phyloP scores from a whole-genome alignment of 2,113 vertebrate species.

The Xiphorhynchus elegans region DNA sequence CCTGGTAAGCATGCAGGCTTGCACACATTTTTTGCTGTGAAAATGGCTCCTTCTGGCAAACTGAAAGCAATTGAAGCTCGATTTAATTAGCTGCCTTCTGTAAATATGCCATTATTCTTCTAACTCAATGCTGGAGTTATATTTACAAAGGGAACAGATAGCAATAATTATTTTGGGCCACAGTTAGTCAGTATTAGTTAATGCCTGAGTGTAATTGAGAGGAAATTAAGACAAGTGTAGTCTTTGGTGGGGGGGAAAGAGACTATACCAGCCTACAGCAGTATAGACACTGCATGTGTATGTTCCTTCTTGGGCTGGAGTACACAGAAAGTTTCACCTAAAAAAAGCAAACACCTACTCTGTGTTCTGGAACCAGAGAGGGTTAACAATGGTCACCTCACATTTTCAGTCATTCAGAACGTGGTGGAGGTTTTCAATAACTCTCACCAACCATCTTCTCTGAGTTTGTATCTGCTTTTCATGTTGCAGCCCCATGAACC shows the following conservation, averaged over 20 bases:
- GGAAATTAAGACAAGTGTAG: constrained; percentile 74
- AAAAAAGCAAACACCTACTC: not conserved
- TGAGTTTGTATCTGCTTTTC: not conserved
- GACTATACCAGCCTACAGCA: not conserved
- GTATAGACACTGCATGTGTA: constrained; percentile 1
- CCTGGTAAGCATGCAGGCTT: constrained; percentile 64
- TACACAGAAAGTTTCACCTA: not conserved
- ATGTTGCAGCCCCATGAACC: not conserved
- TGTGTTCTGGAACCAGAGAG: not conserved
- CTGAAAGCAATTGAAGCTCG: constrained; percentile 78
- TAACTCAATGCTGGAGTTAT: constrained; percentile 70
- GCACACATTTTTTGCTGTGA: constrained; percentile 72
- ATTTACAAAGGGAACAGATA: constrained; percentile 79
- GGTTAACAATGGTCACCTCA: not conserved
- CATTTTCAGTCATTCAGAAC: not conserved
- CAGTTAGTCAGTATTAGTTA: constrained; percentile 84
- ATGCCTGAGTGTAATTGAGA: constrained; percentile 74
- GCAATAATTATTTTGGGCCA: constrained; percentile 77
- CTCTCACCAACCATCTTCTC: not conserved
- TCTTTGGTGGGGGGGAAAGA: not conserved
- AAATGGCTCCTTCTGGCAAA: constrained; percentile 83
- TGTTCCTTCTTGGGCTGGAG: not conserved
- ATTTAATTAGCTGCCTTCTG: constrained; percentile 82
- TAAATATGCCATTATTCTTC: constrained; percentile 81
- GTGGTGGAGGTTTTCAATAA: not conserved